Conservation (phyloP, 2,797 vertebrate genomes). For the Limnodromus scolopaceus region DNA sequence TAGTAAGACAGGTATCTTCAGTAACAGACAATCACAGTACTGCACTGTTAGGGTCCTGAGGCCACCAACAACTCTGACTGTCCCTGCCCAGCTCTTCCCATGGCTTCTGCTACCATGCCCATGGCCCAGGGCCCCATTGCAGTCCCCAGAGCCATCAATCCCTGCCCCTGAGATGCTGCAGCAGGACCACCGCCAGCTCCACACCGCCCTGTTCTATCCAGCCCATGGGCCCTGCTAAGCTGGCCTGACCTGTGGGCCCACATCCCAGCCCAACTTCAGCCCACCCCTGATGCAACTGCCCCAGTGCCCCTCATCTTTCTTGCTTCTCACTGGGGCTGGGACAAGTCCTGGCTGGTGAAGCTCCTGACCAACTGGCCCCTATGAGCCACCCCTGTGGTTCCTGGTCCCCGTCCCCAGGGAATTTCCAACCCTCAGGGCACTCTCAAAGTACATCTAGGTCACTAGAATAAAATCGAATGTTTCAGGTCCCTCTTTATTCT, state of each 20-base stretch:
- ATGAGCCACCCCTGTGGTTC: background rate
- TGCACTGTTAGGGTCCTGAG: background rate
- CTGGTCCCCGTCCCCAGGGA: background rate
- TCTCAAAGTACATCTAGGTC: background rate
- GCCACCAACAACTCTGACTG: background rate
- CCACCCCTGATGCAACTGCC: background rate
- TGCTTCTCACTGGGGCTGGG: background rate
- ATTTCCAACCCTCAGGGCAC: background rate
- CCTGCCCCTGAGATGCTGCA: background rate
- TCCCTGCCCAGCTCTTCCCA: fast-evolving
- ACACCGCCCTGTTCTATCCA: background rate
- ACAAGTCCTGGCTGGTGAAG: background rate
- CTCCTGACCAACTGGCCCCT: fast-evolving
- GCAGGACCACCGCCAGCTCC: background rate
- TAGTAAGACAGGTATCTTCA: background rate
- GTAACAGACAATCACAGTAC: background rate
- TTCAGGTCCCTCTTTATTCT: background rate
- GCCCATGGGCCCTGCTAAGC: fast-evolving
- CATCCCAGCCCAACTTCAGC: fast-evolving
- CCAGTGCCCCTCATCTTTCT: fast-evolving
- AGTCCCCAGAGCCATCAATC: background rate
- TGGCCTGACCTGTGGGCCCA: fast-evolving
- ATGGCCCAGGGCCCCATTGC: background rate
- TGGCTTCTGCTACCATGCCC: fast-evolving
- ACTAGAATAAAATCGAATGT: background rate